Conservation (phyloP, 2,888 invertebrate species). For the Chymomyza procnemis region DNA sequence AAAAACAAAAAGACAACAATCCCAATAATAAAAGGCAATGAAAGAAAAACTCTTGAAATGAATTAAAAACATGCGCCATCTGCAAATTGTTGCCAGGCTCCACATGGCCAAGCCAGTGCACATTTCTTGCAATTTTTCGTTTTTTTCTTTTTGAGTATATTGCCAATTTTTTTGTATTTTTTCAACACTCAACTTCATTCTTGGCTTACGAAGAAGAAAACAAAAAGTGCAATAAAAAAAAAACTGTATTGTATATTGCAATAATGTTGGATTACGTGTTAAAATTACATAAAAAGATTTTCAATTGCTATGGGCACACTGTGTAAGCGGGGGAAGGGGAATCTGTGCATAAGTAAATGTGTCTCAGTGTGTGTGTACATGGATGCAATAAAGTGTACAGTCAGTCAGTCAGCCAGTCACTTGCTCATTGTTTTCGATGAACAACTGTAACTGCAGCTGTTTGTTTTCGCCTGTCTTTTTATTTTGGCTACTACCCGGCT, state of each 20-base stretch:
- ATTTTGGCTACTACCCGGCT: not conserved
- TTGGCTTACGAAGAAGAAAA: constrained; percentile 39
- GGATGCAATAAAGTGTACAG: not conserved
- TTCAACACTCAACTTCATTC: constrained; percentile 55
- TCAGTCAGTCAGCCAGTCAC: not conserved
- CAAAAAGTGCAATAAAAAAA: constrained; percentile 11
- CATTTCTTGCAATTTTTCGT: constrained; percentile 28
- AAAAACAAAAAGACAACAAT: not conserved
- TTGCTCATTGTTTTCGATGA: constrained; percentile 37
- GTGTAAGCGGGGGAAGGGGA: too few relatives aligned
- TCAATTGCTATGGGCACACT: constrained; percentile 53
- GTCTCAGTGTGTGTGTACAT: not conserved
- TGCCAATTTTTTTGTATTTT: constrained; percentile 15
- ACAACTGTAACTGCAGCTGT: constrained; percentile 55
- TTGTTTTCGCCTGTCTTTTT: constrained; percentile 33
- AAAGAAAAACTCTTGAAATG: constrained; percentile 40
- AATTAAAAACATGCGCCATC: constrained; percentile 68
- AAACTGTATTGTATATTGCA: constrained; percentile 40
- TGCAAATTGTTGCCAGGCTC: constrained; percentile 58
- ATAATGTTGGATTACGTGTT: constrained; percentile 75
- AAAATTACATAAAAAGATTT: constrained; percentile 75
- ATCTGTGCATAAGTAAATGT: constrained; percentile 2
- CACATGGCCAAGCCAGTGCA: constrained; percentile 7
- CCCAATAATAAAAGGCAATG: not conserved
- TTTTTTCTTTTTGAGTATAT: constrained; percentile 10